Evolutionary conservation across 2,113 vertebrate genomes (phyloP).

Genomic region (Eidolon helvum): DNA sequence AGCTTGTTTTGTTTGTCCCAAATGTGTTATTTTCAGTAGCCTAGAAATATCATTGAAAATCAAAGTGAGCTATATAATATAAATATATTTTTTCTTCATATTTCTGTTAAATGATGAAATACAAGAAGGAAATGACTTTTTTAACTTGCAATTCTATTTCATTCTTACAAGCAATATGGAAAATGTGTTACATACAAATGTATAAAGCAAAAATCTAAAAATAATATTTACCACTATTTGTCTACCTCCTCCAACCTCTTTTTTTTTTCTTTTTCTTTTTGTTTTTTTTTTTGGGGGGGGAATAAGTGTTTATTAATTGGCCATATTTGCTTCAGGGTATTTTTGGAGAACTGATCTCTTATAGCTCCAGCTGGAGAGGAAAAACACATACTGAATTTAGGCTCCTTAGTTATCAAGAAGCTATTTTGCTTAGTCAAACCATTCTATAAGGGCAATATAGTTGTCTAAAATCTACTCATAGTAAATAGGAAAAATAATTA

Average conservation of each 20-base stretch:
- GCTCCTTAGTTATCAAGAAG: not conserved
- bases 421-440: not conserved
- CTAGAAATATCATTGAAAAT: not conserved
- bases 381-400: not conserved
- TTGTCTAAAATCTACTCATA: slow-evolving; percentile 1
- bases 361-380: no score
- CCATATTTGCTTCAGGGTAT: no score
- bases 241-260: not conserved
- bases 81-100: not conserved
- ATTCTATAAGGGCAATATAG: not conserved
- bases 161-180: not conserved
- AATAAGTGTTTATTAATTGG: no score
- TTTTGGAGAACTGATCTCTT: no score
- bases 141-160: slow-evolving; percentile 12
- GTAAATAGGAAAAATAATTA: not conserved
- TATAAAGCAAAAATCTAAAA: slow-evolving; percentile 22
- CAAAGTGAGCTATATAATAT: not conserved
- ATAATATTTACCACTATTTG: not conserved
- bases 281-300: no score
- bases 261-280: no score
- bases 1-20: not conserved
- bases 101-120: not conserved
- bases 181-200: slow-evolving; percentile 4
- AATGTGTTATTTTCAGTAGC: not conserved
- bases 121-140: not conserved